Percentiles rank a stretch among this genome's conserved stretches.
These are phyloP conservation scores for Saccopteryx bilineata DNA, from an alignment of 2,113 vertebrate genomes.

Conservation along the genomic window DNA sequence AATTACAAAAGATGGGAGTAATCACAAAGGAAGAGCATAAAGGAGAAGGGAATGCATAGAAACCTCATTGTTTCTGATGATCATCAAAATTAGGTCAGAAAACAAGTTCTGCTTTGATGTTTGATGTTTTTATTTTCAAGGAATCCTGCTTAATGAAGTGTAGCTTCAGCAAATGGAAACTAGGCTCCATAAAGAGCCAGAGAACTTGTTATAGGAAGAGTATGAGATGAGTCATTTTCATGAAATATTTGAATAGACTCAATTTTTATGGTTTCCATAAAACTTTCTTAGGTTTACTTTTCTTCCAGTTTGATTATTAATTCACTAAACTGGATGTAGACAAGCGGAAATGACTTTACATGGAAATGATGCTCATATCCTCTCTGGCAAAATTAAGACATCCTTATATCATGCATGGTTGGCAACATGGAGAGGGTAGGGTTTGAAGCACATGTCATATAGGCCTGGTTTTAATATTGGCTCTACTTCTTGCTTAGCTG, in stretches of 20 bases:
- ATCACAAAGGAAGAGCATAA: constrained; percentile 67
- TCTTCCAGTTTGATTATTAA: constrained; percentile 44
- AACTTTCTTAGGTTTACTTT: constrained; percentile 36
- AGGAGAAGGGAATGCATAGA: constrained; percentile 58
- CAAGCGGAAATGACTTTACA: neutral
- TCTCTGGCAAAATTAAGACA: neutral
- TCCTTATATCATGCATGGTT: neutral
- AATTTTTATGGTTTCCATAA: constrained; percentile 40
- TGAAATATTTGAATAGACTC: constrained; percentile 66
- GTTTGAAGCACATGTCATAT: neutral
- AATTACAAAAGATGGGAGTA: constrained; percentile 69
- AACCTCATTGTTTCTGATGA: constrained; percentile 74
- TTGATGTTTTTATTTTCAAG: constrained; percentile 79
- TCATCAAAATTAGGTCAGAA: constrained; percentile 81
- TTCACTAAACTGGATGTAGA: neutral
- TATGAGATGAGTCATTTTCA: constrained; percentile 51
- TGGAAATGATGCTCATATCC: neutral
- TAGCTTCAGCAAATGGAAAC: constrained; percentile 80
- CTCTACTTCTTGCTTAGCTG: neutral
- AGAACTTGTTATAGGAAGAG: constrained; percentile 52
- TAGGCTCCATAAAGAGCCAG: constrained; percentile 56
- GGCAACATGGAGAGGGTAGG: neutral
- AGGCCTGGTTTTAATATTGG: neutral
- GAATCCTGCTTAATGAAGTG: constrained; percentile 79
- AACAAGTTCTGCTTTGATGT: constrained; percentile 81